Percentiles rank a stretch among this genome's conserved stretches.
Conservation (phyloP, 2,113 vertebrate species). For the Motacilla alba region DNA sequence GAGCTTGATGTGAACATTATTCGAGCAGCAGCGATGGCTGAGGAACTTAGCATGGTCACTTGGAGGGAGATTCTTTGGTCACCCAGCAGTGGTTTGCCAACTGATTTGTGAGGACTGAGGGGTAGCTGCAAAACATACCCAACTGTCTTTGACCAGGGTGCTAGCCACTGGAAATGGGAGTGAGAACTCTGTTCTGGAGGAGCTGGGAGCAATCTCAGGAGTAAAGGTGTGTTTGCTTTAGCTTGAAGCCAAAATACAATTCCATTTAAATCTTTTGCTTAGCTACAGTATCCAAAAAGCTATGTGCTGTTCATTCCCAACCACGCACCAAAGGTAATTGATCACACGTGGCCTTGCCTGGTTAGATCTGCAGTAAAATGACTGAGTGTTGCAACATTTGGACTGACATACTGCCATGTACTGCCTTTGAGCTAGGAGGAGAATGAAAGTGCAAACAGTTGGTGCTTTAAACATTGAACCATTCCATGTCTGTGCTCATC, state of each 20-base stretch:
- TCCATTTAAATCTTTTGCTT: background rate
- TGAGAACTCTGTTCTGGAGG: background rate
- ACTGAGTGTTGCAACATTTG: constrained; percentile 71
- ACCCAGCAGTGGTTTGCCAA: background rate
- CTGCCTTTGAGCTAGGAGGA: constrained; percentile 61
- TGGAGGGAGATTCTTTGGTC: constrained; percentile 12
- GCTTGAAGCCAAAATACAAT: background rate
- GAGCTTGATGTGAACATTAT: background rate
- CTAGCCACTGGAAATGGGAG: background rate
- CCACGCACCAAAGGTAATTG: background rate
- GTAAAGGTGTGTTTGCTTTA: background rate
- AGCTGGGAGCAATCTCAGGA: background rate
- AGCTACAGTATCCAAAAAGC: background rate
- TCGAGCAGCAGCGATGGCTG: background rate
- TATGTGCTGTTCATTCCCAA: background rate
- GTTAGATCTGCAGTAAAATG: constrained; percentile 53
- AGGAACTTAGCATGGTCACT: background rate
- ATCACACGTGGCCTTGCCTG: background rate
- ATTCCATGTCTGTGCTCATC: constrained; percentile 66
- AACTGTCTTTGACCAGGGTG: background rate
- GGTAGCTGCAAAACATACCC: background rate
- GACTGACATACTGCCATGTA: constrained; percentile 48
- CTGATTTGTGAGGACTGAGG: background rate
- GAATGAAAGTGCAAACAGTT: constrained; percentile 44
- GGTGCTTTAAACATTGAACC: constrained; percentile 67